Conservation (phyloP, 2,797 vertebrate genomes). For the Cryptoprocta ferox region DNA sequence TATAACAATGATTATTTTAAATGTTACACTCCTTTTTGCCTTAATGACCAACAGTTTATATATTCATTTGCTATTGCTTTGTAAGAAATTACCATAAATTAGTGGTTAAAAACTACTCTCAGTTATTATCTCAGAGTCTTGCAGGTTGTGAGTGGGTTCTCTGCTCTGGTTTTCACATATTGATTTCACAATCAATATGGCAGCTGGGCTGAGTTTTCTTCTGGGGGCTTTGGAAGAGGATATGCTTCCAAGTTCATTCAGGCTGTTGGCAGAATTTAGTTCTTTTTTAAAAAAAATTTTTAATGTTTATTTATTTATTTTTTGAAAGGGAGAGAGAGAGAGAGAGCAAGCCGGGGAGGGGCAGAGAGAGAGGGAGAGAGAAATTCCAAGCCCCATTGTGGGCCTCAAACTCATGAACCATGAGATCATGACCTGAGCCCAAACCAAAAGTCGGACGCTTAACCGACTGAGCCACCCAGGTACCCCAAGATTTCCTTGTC, state of each 20-base stretch:
- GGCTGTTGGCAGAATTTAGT: constrained; percentile 20
- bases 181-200: background rate
- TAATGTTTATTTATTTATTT: too few relatives aligned
- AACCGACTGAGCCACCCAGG: too few relatives aligned
- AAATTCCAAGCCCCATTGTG: too few relatives aligned
- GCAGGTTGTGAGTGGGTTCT: background rate
- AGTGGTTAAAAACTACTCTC: constrained; percentile 40
- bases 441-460: too few relatives aligned
- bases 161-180: constrained; percentile 22
- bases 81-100: constrained; percentile 40
- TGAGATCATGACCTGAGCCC: too few relatives aligned
- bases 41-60: background rate
- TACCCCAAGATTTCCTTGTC: background rate
- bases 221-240: background rate
- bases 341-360: too few relatives aligned
- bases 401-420: too few relatives aligned
- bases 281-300: too few relatives aligned
- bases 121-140: background rate
- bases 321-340: too few relatives aligned
- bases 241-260: background rate
- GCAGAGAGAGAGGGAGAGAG: too few relatives aligned
- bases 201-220: background rate
- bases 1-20: constrained; percentile 51
- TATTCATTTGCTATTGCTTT: constrained; percentile 52
- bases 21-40: constrained; percentile 66